Evolutionary conservation across 2,888 invertebrate genomes (phyloP).

Genomic region (Pardosa pseudoannulata): DNA sequence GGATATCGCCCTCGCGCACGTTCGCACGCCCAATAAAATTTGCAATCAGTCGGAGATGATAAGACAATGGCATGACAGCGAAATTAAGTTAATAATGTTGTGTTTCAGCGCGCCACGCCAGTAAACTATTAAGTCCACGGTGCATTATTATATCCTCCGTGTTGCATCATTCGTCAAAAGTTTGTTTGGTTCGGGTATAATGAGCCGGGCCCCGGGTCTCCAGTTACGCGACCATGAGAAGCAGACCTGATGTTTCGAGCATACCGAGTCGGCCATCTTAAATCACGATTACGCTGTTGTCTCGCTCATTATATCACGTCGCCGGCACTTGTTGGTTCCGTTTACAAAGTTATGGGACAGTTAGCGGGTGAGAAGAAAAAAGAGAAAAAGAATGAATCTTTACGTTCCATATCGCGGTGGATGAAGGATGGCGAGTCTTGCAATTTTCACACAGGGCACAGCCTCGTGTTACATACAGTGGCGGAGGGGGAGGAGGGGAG

Average conservation of each 20-base stretch:
- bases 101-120: slow-evolving; percentile 14
- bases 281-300: slow-evolving; percentile 68
- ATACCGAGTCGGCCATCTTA: slow-evolving; percentile 50
- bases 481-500: background rate
- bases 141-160: slow-evolving; percentile 61
- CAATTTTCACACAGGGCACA: slow-evolving; percentile 52
- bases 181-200: slow-evolving; percentile 69
- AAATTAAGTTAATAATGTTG: slow-evolving; percentile 73
- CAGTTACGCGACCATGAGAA: slow-evolving; percentile 60
- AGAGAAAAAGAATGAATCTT: slow-evolving; percentile 25
- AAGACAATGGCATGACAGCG: slow-evolving; percentile 67
- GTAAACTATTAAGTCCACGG: slow-evolving; percentile 65
- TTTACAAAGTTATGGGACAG: slow-evolving; percentile 72
- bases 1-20: slow-evolving; percentile 43
- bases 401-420: background rate
- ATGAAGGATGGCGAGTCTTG: slow-evolving; percentile 60
- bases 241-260: slow-evolving; percentile 50
- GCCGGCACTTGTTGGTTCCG: slow-evolving; percentile 70
- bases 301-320: slow-evolving; percentile 69
- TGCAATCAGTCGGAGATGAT: slow-evolving; percentile 44
- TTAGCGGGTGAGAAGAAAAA: slow-evolving; percentile 33
- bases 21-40: slow-evolving; percentile 67
- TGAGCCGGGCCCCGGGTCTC: slow-evolving; percentile 51
- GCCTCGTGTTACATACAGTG: background rate
- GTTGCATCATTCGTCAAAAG: slow-evolving; percentile 72